Percentiles rank a stretch among this genome's conserved stretches.
Evolutionary conservation across 2,113 vertebrate genomes (phyloP).

Genomic region (Upupa epops): DNA sequence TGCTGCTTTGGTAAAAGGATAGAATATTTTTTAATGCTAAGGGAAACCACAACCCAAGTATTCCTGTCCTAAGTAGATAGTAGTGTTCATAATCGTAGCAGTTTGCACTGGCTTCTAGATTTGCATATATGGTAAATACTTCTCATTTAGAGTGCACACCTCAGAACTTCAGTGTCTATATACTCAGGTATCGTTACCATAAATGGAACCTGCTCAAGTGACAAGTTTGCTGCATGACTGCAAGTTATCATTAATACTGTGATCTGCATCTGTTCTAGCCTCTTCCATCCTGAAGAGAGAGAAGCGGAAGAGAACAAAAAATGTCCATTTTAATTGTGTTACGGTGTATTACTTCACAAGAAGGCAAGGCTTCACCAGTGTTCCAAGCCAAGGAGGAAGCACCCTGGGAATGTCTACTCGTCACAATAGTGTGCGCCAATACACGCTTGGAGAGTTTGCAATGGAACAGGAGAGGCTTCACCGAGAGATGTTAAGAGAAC

Average conservation of each 20-base stretch:
- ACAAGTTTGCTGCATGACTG: neutral
- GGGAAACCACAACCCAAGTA: neutral
- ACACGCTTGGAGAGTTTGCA: slow-evolving; percentile 93
- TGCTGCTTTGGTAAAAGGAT: neutral
- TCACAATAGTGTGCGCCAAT: slow-evolving; percentile 93
- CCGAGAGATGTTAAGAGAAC: slow-evolving; percentile 93
- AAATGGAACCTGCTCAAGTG: neutral
- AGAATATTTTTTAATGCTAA: neutral
- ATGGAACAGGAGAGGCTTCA: slow-evolving; percentile 94
- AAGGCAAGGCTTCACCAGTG: slow-evolving; percentile 96
- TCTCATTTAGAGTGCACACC: neutral
- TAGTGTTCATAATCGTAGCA: neutral
- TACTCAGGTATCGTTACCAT: neutral
- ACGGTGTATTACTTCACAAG: slow-evolving; percentile 97
- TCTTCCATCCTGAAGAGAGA: slow-evolving; percentile 95
- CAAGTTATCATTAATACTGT: neutral
- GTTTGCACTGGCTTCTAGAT: neutral
- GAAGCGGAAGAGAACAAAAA: slow-evolving; percentile 90
- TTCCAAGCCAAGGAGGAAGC: slow-evolving; percentile 98
- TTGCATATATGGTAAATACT: neutral
- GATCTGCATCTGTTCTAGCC: slow-evolving; percentile 74
- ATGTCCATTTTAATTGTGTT: slow-evolving; percentile 97
- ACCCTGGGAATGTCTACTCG: slow-evolving; percentile 96
- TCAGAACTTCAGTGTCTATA: neutral
- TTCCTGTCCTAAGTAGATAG: neutral